These are phyloP conservation scores for Colinus virginianus DNA, from an alignment of 2,113 vertebrate species.

Conservation along the genomic window DNA sequence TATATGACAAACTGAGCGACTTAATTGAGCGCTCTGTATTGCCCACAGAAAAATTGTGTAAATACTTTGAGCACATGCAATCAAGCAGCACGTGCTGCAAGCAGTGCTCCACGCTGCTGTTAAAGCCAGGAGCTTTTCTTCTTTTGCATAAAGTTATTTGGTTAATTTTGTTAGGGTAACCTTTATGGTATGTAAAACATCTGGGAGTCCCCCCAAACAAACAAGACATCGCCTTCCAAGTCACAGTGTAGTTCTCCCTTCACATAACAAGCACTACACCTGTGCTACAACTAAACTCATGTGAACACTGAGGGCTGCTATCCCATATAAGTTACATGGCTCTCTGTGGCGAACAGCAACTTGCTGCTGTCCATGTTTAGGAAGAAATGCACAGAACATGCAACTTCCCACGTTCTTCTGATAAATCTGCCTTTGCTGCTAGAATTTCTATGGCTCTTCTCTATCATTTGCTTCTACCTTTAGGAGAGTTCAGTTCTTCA, in stretches of 20 bases:
- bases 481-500: neutral
- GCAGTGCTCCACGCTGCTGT: neutral
- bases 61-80: neutral
- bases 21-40: neutral
- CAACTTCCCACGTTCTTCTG: neutral
- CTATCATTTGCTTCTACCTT: neutral
- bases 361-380: neutral
- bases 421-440: neutral
- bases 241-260: neutral
- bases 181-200: neutral
- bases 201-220: neutral
- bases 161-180: neutral
- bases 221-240: neutral
- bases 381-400: neutral
- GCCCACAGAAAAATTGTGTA: neutral
- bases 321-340: neutral
- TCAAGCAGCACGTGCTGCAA: neutral
- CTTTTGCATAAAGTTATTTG: neutral
- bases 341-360: neutral
- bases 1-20: neutral
- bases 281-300: neutral
- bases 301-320: neutral
- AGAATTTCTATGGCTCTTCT: neutral
- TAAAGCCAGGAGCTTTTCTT: neutral
- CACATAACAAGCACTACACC: neutral